Evolutionary conservation across 37 sponge, comb jelly and placozoan species (phyloP), one percentile per base, ranked within the genome.

Genomic region (Ephydatia muelleri): DNA sequence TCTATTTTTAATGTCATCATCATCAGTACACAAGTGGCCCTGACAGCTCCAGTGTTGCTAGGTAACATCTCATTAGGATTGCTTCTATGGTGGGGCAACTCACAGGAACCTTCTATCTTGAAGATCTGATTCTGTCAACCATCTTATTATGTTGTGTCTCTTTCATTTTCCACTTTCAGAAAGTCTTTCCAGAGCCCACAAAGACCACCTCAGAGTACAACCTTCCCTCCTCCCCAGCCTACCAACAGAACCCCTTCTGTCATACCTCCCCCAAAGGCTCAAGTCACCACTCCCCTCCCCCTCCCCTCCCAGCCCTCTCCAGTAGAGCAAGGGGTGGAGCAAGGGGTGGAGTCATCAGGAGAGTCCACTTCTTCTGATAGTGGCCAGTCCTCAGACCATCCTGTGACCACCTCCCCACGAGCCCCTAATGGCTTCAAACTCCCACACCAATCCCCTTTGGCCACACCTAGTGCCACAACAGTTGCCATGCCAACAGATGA

Each of bases 161-260:
- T 40, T 64, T 78, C 79, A 49, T 49, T 78, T 64, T 78, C 79
- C 16, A 6, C 13, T 49, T 48, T 30, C 65, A 57, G 65, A 27
- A 38, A 49, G 80, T 57, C 65, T 13, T 79, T 40, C 30, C 32
- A 72, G 31, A 72, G 73, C 13, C 73, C 14, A 12, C 34, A 72
- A 21, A 5, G 57, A 16, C 57, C 16, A 21, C 57, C 57, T 57
- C 4, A 11, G 8, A 43, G 8, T 8, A 21, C 16, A 21, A 11
- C 57, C 57, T 57, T 21, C 12, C 57, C 57, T 57, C 57, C 19
- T 57, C 57, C 57, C 57, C 57, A 57, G 57, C 1, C 57, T 21
- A 57, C 16, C 19, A 5, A 5, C 57, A 57, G 57, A 11, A 57
- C 57, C 1, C 57, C 57, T 4, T 57, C 57, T 5, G 57, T 21